phyloP scores from a whole-genome alignment of 2,113 vertebrate species.

The Ctenodactylus gundi region DNA sequence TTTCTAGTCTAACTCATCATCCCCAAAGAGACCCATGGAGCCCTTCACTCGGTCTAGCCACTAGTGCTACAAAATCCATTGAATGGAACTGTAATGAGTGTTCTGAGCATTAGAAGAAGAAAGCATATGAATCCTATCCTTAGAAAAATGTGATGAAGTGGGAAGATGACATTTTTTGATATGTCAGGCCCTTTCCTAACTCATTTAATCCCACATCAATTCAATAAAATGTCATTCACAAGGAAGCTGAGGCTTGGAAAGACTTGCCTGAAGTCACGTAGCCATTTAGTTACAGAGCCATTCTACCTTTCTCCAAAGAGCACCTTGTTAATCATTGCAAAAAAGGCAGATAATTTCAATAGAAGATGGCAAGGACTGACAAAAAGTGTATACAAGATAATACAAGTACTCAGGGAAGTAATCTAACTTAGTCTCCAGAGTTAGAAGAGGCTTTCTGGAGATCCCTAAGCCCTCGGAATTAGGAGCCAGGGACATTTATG shows the following conservation, averaged over 20 bases:
- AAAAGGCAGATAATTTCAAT: conserved; percentile 25
- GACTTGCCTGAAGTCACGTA: neutral
- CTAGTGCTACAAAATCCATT: neutral
- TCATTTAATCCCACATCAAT: neutral
- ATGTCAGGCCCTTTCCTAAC: neutral
- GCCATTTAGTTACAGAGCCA: neutral
- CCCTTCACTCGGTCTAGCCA: neutral
- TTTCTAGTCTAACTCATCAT: neutral
- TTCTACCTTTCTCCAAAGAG: conserved; percentile 8
- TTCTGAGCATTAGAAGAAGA: neutral
- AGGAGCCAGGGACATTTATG: neutral
- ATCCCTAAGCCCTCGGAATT: neutral
- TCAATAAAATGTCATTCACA: neutral
- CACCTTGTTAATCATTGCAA: neutral
- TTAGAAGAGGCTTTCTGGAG: neutral
- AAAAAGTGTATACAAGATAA: neutral
- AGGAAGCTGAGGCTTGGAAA: neutral
- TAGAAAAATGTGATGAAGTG: neutral
- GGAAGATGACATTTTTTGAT: neutral
- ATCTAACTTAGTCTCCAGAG: neutral
- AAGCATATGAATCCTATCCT: neutral
- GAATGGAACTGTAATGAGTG: neutral
- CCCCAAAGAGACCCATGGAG: neutral
- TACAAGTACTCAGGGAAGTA: neutral
- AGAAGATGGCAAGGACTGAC: neutral